These are phyloP conservation scores for Amphiprion percula DNA, from an alignment of 2,113 vertebrate species.

Conservation along the genomic window DNA sequence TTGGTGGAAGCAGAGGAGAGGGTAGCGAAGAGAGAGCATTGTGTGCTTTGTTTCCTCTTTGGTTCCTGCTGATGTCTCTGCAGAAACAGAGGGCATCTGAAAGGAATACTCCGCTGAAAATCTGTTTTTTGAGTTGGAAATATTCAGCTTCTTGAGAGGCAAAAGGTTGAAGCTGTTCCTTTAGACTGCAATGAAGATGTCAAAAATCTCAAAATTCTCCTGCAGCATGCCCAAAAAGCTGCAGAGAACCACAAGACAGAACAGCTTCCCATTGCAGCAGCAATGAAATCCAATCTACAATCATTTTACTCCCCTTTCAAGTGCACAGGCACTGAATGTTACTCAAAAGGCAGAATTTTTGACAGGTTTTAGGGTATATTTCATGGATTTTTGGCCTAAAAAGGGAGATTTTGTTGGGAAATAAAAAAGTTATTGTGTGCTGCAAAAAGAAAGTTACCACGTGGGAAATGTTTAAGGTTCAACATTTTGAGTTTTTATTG, in stretches of 20 bases:
- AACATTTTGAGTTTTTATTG: no score
- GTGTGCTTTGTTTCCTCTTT: conserved; percentile 75
- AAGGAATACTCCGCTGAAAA: conserved; percentile 56
- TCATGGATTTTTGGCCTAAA: no score
- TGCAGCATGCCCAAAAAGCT: background rate
- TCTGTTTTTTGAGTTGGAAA: background rate
- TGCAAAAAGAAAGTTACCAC: background rate
- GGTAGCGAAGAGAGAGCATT: conserved; percentile 46
- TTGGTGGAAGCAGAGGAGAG: conserved; percentile 7
- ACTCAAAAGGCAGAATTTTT: conserved; percentile 13
- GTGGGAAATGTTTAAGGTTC: background rate
- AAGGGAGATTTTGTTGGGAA: background rate
- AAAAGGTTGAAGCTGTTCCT: background rate
- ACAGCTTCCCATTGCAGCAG: background rate
- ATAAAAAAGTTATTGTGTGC: conserved; percentile 11
- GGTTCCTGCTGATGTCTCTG: conserved; percentile 72
- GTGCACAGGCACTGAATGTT: background rate
- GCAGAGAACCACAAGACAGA: no score
- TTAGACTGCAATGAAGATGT: no score
- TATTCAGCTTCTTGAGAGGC: background rate
- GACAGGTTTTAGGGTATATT: background rate
- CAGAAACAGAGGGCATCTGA: conserved; percentile 52
- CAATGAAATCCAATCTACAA: background rate
- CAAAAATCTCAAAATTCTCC: background rate
- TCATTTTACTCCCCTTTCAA: background rate